Conservation (phyloP, 2,888 invertebrate genomes). For the Minunthozetes semirufus region DNA sequence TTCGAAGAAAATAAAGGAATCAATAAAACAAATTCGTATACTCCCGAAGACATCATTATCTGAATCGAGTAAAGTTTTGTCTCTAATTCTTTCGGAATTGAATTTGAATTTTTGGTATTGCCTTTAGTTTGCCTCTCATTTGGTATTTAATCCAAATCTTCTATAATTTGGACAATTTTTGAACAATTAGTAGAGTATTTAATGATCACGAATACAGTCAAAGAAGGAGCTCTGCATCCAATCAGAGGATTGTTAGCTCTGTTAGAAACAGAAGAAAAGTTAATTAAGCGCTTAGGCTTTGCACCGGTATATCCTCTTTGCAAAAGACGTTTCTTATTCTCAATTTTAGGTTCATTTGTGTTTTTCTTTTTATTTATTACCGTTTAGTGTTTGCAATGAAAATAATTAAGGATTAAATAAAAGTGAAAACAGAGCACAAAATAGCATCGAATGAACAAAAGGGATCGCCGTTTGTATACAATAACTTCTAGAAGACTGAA, state of each 20-base stretch:
- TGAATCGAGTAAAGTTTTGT: too few species aligned
- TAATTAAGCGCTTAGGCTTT: neutral
- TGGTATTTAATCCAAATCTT: neutral
- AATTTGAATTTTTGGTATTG: too few species aligned
- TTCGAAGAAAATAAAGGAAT: too few species aligned
- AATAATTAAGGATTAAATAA: constrained; percentile 3
- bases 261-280: neutral
- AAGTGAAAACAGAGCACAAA: neutral
- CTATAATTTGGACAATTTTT: constrained; percentile 12
- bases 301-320: neutral
- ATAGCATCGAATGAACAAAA: neutral
- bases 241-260: neutral
- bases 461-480: neutral
- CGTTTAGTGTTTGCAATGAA: neutral
- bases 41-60: too few species aligned
- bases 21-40: too few species aligned
- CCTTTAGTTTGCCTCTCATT: neutral
- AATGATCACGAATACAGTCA: neutral
- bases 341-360: constrained; percentile 1
- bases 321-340: neutral
- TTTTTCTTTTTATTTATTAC: constrained; percentile 4
- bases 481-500: neutral
- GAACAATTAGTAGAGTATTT: neutral
- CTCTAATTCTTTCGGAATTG: too few species aligned
- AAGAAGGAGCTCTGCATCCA: neutral